Percentiles rank a stretch among this genome's conserved stretches.
Conservation (phyloP, 92 coral and sea anemone genomes). For the Bergia sp. region DNA sequence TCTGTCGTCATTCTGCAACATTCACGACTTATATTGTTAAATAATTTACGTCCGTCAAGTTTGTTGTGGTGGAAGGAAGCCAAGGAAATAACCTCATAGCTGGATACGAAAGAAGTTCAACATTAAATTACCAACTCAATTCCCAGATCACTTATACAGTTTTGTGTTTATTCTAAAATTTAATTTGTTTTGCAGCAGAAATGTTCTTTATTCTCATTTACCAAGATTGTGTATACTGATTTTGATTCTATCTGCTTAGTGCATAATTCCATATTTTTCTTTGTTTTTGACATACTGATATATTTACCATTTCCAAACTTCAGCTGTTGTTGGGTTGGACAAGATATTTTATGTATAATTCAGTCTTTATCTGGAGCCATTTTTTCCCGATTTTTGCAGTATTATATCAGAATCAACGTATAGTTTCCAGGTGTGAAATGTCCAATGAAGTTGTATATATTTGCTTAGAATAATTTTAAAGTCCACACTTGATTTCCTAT, state of each 20-base stretch:
- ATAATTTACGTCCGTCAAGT: slow-evolving; percentile 28
- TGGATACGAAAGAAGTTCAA: neutral
- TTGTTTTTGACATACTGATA: slow-evolving; percentile 20
- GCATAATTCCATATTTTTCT: slow-evolving; percentile 21
- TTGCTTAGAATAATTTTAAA: neutral
- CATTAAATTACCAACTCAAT: slow-evolving; percentile 5
- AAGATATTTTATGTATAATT: neutral
- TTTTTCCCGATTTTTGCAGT: neutral
- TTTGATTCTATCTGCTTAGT: neutral
- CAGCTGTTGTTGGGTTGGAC: slow-evolving; percentile 28
- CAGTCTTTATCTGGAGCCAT: neutral
- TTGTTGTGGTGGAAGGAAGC: slow-evolving; percentile 36
- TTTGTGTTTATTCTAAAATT: neutral
- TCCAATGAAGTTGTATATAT: neutral
- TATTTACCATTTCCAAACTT: neutral
- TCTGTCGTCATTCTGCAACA: slow-evolving; percentile 12
- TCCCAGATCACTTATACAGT: neutral
- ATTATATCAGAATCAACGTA: neutral
- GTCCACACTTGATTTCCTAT: slow-evolving; percentile 6
- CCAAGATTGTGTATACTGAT: neutral
- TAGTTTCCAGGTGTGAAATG: too few relatives aligned
- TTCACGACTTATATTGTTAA: slow-evolving; percentile 31
- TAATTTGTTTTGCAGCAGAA: neutral
- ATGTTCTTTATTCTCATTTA: neutral
- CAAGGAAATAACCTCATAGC: neutral